Base-by-base conservation (phyloP, 2,888 invertebrate species). In the Camponotus fellah region DNA sequence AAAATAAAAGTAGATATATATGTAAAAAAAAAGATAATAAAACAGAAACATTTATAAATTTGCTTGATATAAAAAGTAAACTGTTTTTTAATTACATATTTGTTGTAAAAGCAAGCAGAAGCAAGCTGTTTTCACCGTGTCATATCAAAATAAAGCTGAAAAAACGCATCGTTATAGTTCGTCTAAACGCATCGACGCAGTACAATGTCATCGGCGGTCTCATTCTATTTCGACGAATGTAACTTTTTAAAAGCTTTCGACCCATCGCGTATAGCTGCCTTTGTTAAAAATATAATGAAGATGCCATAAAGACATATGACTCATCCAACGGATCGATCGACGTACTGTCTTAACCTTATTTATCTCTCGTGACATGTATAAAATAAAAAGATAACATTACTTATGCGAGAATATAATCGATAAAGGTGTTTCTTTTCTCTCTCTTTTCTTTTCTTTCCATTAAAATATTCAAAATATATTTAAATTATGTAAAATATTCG, bases 181-280 rank as follows among this genome's bases (percentile, higher is more conserved):
- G 64, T 79, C 62, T 87, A 85, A 71, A 40, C 46, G 26, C 26
- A 14, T 49, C 40, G 64, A 75, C 84, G 86, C 87, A 84, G 86
- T 85, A 91, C 91, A 91, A 91, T 91, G 84, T 88, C 87, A 90
- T 92, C 90, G 88, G 85, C 87, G 89, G 88, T 89, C 90, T 86
- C 88, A 86, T 90, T 90, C 88, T 86, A 69, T 87, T 87, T 87
- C 84, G 87, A 81, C 90, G 75, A 87, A 79, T 87, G 86, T 77
- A 77, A 89, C 34, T 14, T 64, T 75, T 75, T 46, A 62, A 49
- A 64, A 17, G 21, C 6, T 53, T 21, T 21, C 26, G 17, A 6
- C 14, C 26, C n/a, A 32, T 17, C 34, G 46, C 9, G 14, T 46
- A 21, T 32, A 9, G 0, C 3, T 21, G 9, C 49, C 64, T 49